These are phyloP conservation scores for Ramazzottius varieornatus DNA, from an alignment of 2,888 invertebrate species.

Conservation along the genomic window DNA sequence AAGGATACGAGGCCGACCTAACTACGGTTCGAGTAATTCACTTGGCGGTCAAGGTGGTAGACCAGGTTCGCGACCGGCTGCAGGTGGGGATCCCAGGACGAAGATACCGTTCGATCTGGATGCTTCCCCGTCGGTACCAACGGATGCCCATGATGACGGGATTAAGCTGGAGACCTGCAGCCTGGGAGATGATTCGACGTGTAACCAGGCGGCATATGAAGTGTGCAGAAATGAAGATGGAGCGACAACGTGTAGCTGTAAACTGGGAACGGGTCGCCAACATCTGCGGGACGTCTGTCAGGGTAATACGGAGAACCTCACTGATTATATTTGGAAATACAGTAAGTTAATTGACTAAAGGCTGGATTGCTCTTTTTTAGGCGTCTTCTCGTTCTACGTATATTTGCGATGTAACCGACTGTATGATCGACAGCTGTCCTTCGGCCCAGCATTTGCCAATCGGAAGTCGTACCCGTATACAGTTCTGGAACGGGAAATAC, in stretches of 20 bases:
- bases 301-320: no score
- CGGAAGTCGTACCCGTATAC: not conserved
- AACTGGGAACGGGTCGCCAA: not conserved
- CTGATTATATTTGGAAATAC: no score
- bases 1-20: no score
- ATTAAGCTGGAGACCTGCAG: slow-evolving; percentile 3
- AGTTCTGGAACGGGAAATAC: not conserved
- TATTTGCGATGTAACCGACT: not conserved
- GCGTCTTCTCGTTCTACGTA: not conserved
- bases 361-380: not conserved
- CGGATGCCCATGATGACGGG: no score
- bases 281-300: not conserved
- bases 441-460: not conserved
- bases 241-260: not conserved
- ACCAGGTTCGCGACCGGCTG: no score
- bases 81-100: no score
- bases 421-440: not conserved
- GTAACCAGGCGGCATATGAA: not conserved
- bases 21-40: no score
- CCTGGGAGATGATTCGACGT: not conserved
- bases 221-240: not conserved
- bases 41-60: no score
- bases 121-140: no score
- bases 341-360: not conserved
- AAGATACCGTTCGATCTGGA: no score